These are phyloP conservation scores for Lymantria monacha DNA, from an alignment of 2,888 invertebrate genomes.

Conservation along the genomic window DNA sequence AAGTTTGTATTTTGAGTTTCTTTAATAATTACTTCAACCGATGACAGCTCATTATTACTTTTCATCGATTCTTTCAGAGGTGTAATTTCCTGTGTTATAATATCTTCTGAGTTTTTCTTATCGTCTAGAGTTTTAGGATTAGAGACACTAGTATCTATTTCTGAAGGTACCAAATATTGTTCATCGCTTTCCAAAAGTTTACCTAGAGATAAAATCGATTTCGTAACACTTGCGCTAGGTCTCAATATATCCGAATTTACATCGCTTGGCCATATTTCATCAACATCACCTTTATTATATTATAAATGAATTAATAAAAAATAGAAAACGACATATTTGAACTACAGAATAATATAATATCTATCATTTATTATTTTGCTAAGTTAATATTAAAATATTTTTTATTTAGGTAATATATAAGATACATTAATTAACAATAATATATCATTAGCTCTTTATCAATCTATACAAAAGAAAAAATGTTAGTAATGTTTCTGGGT, in stretches of 20 bases:
- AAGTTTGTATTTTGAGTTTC: too few relatives aligned
- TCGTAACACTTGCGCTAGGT: conserved; percentile 52
- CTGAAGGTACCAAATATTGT: conserved; percentile 11
- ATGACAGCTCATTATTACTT: too few relatives aligned
- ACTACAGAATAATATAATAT: not conserved
- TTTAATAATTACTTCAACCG: too few relatives aligned
- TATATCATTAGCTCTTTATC: too few relatives aligned
- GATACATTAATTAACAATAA: too few relatives aligned
- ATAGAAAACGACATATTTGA: too few relatives aligned
- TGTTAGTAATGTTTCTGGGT: too few relatives aligned
- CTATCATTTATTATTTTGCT: not conserved
- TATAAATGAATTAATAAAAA: not conserved
- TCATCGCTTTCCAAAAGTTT: conserved; percentile 58
- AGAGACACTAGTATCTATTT: conserved; percentile 2
- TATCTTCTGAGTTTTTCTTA: not conserved
- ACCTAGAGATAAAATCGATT: conserved; percentile 63
- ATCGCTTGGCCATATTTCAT: conserved; percentile 65
- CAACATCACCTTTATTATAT: conserved; percentile 48
- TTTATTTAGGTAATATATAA: not conserved
- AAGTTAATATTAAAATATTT: not conserved
- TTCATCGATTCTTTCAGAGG: too few relatives aligned
- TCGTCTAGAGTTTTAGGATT: not conserved
- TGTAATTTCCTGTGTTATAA: not conserved
- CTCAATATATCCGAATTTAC: conserved; percentile 36
- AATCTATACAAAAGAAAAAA: too few relatives aligned